Conservation (phyloP, 1,140 invertebrate species). For the Trichogramma pretiosum region DNA sequence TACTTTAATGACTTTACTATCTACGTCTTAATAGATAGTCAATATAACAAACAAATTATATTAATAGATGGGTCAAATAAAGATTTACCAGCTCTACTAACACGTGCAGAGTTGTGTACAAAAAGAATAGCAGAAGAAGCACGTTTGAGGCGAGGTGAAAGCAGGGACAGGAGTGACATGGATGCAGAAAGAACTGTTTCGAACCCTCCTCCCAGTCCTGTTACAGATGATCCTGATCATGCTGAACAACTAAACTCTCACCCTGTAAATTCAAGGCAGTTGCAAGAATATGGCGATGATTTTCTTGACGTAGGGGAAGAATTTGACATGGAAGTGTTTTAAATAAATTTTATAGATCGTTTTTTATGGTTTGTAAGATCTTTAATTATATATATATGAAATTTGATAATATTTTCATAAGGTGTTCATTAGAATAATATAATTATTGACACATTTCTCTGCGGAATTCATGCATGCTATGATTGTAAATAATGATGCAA, state of each 20-base stretch:
- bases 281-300: constrained; percentile 51
- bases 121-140: constrained; percentile 44
- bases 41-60: constrained; percentile 20
- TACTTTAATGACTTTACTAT: constrained; percentile 7
- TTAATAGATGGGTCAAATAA: constrained; percentile 43
- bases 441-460: no score
- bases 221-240: constrained; percentile 62
- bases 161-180: constrained; percentile 42
- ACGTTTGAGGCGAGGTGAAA: constrained; percentile 40
- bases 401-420: constrained; percentile 7
- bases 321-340: constrained; percentile 68
- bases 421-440: no score
- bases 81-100: constrained; percentile 51
- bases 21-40: constrained; percentile 8
- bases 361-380: no score
- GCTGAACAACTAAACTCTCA: constrained; percentile 58
- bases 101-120: constrained; percentile 47
- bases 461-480: no score
- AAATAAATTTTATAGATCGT: no score
- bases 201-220: constrained; percentile 70
- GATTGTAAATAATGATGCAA: no score
- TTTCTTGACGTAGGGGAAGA: constrained; percentile 60
- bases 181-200: constrained; percentile 50
- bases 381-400: not conserved
- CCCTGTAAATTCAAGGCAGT: constrained; percentile 47